These are phyloP conservation scores for Harpagoxenus sublaevis DNA, from an alignment of 2,888 invertebrate species.

Conservation along the genomic window DNA sequence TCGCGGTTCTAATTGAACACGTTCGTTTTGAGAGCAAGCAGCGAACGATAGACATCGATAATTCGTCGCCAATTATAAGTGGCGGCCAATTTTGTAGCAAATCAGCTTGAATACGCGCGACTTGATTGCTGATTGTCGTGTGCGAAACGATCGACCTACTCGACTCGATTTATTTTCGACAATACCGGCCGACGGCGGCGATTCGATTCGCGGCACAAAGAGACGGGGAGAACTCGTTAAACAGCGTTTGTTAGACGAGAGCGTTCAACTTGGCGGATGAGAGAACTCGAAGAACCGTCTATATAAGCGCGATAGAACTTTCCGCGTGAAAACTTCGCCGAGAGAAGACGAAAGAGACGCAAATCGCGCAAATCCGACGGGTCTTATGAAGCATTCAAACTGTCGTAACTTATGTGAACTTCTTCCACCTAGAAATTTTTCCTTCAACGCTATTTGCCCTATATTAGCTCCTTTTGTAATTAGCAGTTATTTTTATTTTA, in stretches of 20 bases:
- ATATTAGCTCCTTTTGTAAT: not conserved
- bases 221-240: constrained; percentile 49
- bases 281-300: constrained; percentile 19
- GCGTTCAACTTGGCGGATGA: constrained; percentile 1
- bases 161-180: constrained; percentile 41
- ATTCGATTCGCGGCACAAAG: constrained; percentile 39
- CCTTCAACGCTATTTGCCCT: not conserved
- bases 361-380: constrained; percentile 44
- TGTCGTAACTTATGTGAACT: constrained; percentile 19
- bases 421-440: not conserved
- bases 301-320: constrained; percentile 38
- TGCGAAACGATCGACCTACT: constrained; percentile 44
- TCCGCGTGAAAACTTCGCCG: constrained; percentile 31
- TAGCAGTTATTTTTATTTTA: not conserved
- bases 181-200: constrained; percentile 13
- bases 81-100: constrained; percentile 29
- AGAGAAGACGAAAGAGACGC: constrained; percentile 29
- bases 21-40: not conserved
- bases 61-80: constrained; percentile 19
- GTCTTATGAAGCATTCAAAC: constrained; percentile 35
- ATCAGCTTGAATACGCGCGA: constrained; percentile 20
- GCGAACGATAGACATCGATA: constrained; percentile 11
- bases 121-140: constrained; percentile 47
- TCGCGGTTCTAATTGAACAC: constrained; percentile 32
- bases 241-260: constrained; percentile 38